Evolutionary conservation across 2,888 invertebrate species (phyloP).

Genomic region (Sthenelais limicola): DNA sequence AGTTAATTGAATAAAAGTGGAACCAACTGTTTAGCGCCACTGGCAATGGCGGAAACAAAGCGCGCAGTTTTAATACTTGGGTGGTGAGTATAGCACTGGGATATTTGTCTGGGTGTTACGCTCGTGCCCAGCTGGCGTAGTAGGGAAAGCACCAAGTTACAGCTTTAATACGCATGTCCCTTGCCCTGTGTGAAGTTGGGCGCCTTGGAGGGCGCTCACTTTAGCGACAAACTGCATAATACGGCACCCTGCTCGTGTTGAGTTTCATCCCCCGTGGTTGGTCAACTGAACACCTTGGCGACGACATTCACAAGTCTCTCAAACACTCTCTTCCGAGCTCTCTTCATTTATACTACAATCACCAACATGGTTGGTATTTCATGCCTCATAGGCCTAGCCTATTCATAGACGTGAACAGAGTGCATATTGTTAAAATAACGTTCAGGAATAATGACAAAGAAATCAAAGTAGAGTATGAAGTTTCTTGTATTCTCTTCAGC

Average conservation of each 20-base stretch:
- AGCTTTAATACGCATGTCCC: not conserved
- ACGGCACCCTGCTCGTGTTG: not conserved
- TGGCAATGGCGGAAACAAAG: not conserved
- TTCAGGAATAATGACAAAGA: too few species aligned
- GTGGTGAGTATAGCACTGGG: not conserved
- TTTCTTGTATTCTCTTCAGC: too few species aligned
- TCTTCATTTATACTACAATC: too few species aligned
- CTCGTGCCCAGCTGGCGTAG: not conserved
- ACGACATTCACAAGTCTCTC: not conserved
- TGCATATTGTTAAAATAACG: too few species aligned
- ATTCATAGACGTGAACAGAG: too few species aligned
- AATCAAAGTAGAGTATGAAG: too few species aligned
- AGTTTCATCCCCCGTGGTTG: not conserved
- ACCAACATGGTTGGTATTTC: too few species aligned
- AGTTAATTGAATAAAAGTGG: not conserved
- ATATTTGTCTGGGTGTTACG: not conserved
- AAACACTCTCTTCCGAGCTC: too few species aligned
- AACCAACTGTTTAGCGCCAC: not conserved
- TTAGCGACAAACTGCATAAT: conserved; percentile 26
- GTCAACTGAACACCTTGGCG: conserved; percentile 20
- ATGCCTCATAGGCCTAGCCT: too few species aligned
- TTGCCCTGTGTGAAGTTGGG: conserved; percentile 13
- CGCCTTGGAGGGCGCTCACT: not conserved
- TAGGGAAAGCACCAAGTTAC: not conserved
- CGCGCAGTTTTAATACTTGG: not conserved